Base-by-base conservation (phyloP, 2,113 vertebrate genomes). In the Elaphurus davidianus region DNA sequence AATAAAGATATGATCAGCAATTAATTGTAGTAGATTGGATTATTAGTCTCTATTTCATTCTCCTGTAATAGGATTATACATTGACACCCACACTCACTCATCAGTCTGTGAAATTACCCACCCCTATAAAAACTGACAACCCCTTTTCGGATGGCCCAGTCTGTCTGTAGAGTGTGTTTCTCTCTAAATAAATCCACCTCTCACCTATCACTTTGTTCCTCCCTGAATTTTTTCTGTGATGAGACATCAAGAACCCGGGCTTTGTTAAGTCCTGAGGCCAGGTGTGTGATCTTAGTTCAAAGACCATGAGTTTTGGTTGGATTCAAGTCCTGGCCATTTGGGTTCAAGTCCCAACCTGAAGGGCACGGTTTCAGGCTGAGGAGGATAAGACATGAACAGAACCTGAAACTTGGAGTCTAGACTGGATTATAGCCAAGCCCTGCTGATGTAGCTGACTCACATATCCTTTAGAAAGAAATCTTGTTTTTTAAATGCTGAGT, bases 1-100 rank as follows among this genome's bases (percentile, higher is more conserved):
- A 94, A 87, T 94, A 87, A 94, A 97, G 90, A 78, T 86, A 90
- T 45, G 30, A 79, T 71, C 17, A 95, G 33, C 54, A 92, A 79
- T 92, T 84, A 76, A 71, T 74, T 83, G 45, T 67, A 54, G 62
- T 64, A 90, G 33, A 55, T 90, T 47, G 57, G 19, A 40, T 88
- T 67, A 83, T 1, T 21, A 50, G 36, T 50, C 43, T 81, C 47
- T 30, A 67, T 21, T 64, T 79, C 5, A 40, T 30, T 76, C 6
- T 60, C 1, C 23, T 57, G 0, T 27, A n/a, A 25, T 33, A 86
- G 43, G 43, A 89, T 78, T 82, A 33, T 25, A 67, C 9, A 54
- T 55, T 6, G 52, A 71, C 9, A 62, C 71, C 36, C 36, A 76
- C 36, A 76, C 36, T 43, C 71, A 43, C 71, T 76, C 71, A 76